Conservation (phyloP, 2,888 invertebrate species). For the Meiosimyza decipiens region DNA sequence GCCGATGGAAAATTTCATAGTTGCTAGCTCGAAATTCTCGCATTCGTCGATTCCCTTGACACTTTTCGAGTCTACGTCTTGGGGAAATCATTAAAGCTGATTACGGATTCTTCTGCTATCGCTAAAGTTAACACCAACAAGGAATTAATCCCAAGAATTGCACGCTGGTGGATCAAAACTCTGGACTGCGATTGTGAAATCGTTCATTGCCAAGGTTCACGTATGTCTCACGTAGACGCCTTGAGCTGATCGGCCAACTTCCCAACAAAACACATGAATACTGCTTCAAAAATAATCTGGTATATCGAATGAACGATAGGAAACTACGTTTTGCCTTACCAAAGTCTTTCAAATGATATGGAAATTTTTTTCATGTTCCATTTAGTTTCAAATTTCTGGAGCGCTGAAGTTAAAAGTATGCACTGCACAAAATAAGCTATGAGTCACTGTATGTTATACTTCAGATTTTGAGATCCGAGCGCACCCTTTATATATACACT, state of each 20-base stretch:
- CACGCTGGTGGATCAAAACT: constrained; percentile 47
- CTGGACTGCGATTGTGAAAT: constrained; percentile 37
- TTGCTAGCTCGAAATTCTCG: constrained; percentile 52
- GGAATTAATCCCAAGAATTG: constrained; percentile 50
- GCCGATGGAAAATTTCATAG: constrained; percentile 46
- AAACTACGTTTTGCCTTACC: too few relatives aligned
- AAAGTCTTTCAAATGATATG: too few relatives aligned
- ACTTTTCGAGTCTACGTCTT: not conserved
- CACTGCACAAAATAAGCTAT: too few relatives aligned
- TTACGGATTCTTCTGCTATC: constrained; percentile 37
- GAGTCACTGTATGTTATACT: too few relatives aligned
- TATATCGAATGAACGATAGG: too few relatives aligned
- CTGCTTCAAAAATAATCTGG: too few relatives aligned
- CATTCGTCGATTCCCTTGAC: not conserved
- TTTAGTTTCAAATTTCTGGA: too few relatives aligned
- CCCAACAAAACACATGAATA: too few relatives aligned
- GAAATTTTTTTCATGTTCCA: too few relatives aligned
- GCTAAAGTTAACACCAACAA: constrained; percentile 43
- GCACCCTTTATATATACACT: too few relatives aligned
- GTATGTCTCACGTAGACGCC: constrained; percentile 38
- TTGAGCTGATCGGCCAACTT: not conserved
- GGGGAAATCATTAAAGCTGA: not conserved
- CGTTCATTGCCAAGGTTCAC: constrained; percentile 36
- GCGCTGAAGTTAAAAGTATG: too few relatives aligned
- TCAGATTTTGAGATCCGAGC: too few relatives aligned